phyloP scores from a whole-genome alignment of 2,888 invertebrate species.

The Blastobasis lacticolella region DNA sequence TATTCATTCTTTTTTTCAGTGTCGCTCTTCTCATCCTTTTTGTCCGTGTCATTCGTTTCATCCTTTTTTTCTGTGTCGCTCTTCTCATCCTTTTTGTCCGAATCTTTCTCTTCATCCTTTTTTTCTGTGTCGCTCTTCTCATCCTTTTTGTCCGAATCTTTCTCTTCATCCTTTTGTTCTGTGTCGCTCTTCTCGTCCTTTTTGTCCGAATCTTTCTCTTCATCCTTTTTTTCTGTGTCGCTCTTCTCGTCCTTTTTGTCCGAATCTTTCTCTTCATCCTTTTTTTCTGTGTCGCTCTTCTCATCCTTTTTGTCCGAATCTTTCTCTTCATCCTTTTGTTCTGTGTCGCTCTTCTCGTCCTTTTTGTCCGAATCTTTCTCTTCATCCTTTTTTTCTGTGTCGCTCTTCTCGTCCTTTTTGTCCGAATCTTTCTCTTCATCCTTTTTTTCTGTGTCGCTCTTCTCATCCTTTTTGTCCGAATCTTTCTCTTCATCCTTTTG shows the following conservation, averaged over 20 bases:
- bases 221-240: not conserved
- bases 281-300: not conserved
- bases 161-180: not conserved
- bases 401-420: no score
- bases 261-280: not conserved
- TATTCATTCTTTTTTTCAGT: not conserved
- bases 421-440: no score
- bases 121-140: not conserved
- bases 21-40: not conserved
- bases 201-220: not conserved
- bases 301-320: no score
- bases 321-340: no score
- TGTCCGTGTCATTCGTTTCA: not conserved
- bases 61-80: not conserved
- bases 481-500: no score
- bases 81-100: not conserved
- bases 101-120: not conserved
- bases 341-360: no score
- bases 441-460: no score
- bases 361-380: no score
- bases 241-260: not conserved
- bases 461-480: no score
- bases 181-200: not conserved
- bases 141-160: not conserved
- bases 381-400: no score